These are phyloP conservation scores for Danio tinwini DNA, from an alignment of 2,797 vertebrate genomes.

Conservation along the genomic window DNA sequence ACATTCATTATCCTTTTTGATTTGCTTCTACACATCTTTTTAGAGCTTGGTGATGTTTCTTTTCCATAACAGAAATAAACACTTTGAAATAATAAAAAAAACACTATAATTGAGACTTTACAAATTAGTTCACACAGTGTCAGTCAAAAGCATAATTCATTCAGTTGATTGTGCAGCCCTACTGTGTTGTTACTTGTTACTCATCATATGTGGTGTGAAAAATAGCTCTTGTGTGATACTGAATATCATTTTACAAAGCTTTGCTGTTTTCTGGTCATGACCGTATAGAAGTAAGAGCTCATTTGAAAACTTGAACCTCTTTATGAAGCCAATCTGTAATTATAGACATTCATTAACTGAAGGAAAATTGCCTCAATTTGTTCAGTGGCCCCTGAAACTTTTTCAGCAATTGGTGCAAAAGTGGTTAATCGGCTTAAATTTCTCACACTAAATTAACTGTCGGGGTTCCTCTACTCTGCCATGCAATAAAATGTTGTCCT, in stretches of 20 bases:
- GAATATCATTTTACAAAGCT: conserved; percentile 20
- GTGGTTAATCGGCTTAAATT: neutral
- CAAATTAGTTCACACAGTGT: neutral
- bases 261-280: conserved; percentile 49
- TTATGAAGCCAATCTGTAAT: conserved; percentile 1
- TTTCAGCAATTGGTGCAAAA: conserved; percentile 26
- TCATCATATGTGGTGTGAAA: conserved; percentile 43
- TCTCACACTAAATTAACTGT: conserved; percentile 5
- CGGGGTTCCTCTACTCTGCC: conserved; percentile 57
- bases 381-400: conserved; percentile 70
- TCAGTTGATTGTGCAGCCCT: conserved; percentile 42
- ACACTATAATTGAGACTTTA: neutral
- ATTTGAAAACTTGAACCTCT: neutral
- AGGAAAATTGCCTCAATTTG: conserved; percentile 44
- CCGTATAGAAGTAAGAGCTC: conserved; percentile 32
- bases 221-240: conserved; percentile 28
- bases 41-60: neutral
- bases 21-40: neutral
- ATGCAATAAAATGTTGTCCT: conserved; percentile 69
- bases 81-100: too few species aligned
- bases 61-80: neutral
- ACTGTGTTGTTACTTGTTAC: conserved; percentile 30
- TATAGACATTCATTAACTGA: neutral
- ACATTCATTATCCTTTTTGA: neutral
- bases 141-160: neutral